Evolutionary conservation across 2,888 invertebrate genomes (phyloP).

Genomic region (Aporophyla nigra): DNA sequence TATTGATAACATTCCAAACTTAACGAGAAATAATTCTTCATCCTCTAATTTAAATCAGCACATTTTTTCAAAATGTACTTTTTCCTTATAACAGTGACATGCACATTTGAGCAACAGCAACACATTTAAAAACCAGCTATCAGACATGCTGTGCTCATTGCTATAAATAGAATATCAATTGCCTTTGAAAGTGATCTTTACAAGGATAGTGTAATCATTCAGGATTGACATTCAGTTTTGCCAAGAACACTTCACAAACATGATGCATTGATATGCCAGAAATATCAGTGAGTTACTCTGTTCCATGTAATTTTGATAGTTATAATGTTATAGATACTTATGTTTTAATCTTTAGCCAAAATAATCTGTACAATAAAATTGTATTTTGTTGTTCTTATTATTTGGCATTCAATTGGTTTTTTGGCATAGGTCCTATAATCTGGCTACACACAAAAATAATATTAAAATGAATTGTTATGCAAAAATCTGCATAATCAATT

Average conservation of each 20-base stretch:
- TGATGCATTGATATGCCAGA: neutral
- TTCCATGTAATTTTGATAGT: conserved; percentile 1
- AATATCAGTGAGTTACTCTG: neutral
- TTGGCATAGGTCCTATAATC: neutral
- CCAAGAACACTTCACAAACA: conserved; percentile 7
- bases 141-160: neutral
- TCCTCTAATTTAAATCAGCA: neutral
- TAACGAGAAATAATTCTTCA: neutral
- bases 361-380: neutral
- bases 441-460: neutral
- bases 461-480: too few species aligned
- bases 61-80: neutral
- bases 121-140: neutral
- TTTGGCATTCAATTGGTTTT: neutral
- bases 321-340: neutral
- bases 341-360: neutral
- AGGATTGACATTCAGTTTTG: conserved; percentile 23
- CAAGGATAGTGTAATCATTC: conserved; percentile 22
- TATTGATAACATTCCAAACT: neutral
- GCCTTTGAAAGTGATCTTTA: conserved; percentile 10
- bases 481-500: neutral
- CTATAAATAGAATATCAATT: conserved; percentile 47
- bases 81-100: conserved; percentile 26
- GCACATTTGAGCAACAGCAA: neutral
- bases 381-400: neutral